Percentiles rank a stretch among this genome's conserved stretches.
Conservation (phyloP, 2,797 vertebrate genomes). For the Megalops cyprinoides region DNA sequence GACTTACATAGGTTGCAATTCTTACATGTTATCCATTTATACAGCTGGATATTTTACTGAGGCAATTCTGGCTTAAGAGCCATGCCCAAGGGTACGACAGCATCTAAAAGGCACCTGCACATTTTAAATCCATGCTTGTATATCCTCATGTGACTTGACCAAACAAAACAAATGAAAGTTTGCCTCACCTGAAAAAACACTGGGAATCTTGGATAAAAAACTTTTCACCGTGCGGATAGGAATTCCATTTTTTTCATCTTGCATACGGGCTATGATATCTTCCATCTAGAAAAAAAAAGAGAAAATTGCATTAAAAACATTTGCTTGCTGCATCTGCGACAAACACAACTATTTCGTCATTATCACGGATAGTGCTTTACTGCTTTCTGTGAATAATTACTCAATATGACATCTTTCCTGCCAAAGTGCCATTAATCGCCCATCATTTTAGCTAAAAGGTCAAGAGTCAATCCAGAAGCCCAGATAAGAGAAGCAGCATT, state of each 20-base stretch:
- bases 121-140: neutral
- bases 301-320: slow-evolving; percentile 19
- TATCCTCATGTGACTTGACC: neutral
- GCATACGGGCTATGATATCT: slow-evolving; percentile 84
- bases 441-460: neutral
- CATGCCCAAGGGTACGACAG: too few species aligned
- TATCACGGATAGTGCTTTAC: neutral
- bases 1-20: too few species aligned
- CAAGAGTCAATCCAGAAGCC: neutral
- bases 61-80: too few species aligned
- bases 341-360: neutral
- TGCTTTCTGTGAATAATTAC: neutral
- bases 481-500: neutral
- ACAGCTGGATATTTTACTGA: too few species aligned
- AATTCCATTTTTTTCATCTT: slow-evolving; percentile 85
- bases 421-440: neutral
- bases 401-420: slow-evolving; percentile 9
- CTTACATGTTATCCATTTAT: too few species aligned
- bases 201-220: slow-evolving; percentile 86
- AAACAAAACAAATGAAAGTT: neutral
- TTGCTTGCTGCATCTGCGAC: neutral
- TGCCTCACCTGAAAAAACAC: slow-evolving; percentile 83
- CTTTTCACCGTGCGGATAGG: slow-evolving; percentile 86
- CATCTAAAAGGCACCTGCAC: neutral
- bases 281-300: slow-evolving; percentile 74